A percentile compares a stretch with the other conserved stretches of the same genome.
Conservation (phyloP, 1,140 invertebrate species). For the Ectropis grisescens region DNA sequence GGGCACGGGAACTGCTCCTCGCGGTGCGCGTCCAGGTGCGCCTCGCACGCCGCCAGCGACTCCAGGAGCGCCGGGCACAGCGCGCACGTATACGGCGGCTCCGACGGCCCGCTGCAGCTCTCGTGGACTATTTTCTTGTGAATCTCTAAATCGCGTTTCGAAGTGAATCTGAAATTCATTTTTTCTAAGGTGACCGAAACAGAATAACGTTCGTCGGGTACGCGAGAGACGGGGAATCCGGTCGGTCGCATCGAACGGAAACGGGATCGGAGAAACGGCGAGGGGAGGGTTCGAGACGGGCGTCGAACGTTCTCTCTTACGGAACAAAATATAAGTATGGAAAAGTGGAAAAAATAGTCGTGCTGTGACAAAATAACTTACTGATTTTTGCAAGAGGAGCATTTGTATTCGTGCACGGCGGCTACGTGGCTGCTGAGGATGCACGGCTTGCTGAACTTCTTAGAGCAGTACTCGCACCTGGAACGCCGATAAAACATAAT, state of each 20-base stretch:
- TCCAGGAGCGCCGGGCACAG: conserved; percentile 20
- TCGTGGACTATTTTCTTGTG: conserved; percentile 46
- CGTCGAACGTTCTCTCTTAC: too few species aligned
- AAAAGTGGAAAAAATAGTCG: too few species aligned
- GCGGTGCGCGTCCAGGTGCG: conserved; percentile 39
- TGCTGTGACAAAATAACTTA: conserved; percentile 22
- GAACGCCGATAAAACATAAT: too few species aligned
- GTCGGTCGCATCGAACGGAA: too few species aligned
- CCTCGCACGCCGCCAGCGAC: conserved; percentile 17
- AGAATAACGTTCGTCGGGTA: too few species aligned
- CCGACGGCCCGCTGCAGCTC: too few species aligned
- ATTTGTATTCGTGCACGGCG: conserved; percentile 34
- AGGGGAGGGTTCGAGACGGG: too few species aligned
- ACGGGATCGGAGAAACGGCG: too few species aligned
- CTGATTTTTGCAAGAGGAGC: conserved; percentile 37
- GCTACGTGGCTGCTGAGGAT: conserved; percentile 37
- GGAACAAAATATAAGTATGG: too few species aligned
- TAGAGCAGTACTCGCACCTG: conserved; percentile 45
- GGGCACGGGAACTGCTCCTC: conserved; percentile 33
- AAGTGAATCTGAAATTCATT: conserved; percentile 29
- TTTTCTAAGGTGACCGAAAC: too few species aligned
- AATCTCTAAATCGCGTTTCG: conserved; percentile 36
- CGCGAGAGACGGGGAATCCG: too few species aligned
- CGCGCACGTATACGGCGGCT: conserved; percentile 39
- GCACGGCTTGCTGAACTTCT: conserved; percentile 36